These are phyloP conservation scores for Lithophane ornitopus DNA, from an alignment of 2,888 invertebrate species.

Conservation along the genomic window DNA sequence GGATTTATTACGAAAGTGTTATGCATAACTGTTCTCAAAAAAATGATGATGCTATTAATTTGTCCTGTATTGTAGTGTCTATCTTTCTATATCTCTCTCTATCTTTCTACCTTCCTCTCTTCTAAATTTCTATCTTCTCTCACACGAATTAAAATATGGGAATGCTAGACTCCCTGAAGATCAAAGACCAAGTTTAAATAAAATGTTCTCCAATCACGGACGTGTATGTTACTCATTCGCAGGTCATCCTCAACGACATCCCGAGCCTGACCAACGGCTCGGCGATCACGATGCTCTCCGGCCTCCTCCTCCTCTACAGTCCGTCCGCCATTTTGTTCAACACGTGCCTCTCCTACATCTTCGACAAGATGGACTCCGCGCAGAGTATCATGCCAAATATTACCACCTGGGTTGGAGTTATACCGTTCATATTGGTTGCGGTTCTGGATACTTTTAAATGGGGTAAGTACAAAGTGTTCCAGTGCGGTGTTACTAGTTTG, in stretches of 20 bases:
- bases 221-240: conserved; percentile 45
- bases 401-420: conserved; percentile 93
- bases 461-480: conserved; percentile 85
- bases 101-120: too few relatives aligned
- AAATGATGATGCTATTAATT: not conserved
- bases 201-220: not conserved
- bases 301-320: conserved; percentile 93
- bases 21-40: not conserved
- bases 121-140: too few relatives aligned
- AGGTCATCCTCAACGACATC: conserved; percentile 93
- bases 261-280: conserved; percentile 93
- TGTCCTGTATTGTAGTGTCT: not conserved
- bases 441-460: conserved; percentile 93
- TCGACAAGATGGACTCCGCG: conserved; percentile 95
- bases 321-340: conserved; percentile 94
- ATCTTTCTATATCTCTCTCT: not conserved
- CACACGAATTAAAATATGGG: not conserved
- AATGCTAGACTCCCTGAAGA: not conserved
- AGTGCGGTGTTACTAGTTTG: not conserved
- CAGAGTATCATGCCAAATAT: conserved; percentile 95
- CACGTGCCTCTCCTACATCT: conserved; percentile 94
- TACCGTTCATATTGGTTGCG: conserved; percentile 94
- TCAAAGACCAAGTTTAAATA: not conserved
- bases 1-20: not conserved
- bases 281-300: conserved; percentile 92